Evolutionary conservation across 2,888 invertebrate genomes (phyloP), one percentile per base, ranked within the genome.

Genomic region (Craniophora ligustri): DNA sequence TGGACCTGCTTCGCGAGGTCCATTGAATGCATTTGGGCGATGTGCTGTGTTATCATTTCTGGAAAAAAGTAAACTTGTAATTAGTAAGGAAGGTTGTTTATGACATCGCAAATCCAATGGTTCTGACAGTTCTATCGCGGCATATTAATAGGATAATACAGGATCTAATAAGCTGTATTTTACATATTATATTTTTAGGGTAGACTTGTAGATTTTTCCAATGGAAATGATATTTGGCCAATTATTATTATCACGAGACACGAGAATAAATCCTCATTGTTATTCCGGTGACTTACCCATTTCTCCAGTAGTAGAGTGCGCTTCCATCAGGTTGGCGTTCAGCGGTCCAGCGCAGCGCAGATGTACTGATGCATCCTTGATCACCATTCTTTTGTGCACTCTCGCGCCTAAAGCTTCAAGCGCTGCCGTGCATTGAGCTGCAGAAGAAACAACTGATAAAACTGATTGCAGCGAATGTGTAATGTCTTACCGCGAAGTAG

Each of bases 1-100:
- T 92, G 92, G 5, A 95, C 84, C 68, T 95, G 95, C 28, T 92
- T 90, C 2, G 95, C 80, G 16, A 95, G 87, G 10, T 95, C 90
- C 0, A 82, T 79, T 2, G 94, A 94, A 74, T 95, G 95, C 82
- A 94, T 94, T 46, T 92, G 92, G 0, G 95, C 82, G 58, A 95
- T 91, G 76, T 95, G 93, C 56, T 95, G 93, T 0, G 94, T 94
- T 51, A 95, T 94, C 82, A 94, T 93, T 77, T 95, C 95, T 95
- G 88, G 1, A 79, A 84, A 4, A 7, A 58, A 58, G 23, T 23
- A 23, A 3, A 8, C 2, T 23, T 23, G 10, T 23, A 2, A 23
- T 3, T 10, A 10, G 2, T 23, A 2, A 5, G 7, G n/a, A n/a
- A n/a, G n/a, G n/a, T n/a, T n/a, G n/a, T n/a, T n/a, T n/a, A n/a